These are phyloP conservation scores for Candoia aspera DNA, from an alignment of 2,113 vertebrate species.

Conservation along the genomic window DNA sequence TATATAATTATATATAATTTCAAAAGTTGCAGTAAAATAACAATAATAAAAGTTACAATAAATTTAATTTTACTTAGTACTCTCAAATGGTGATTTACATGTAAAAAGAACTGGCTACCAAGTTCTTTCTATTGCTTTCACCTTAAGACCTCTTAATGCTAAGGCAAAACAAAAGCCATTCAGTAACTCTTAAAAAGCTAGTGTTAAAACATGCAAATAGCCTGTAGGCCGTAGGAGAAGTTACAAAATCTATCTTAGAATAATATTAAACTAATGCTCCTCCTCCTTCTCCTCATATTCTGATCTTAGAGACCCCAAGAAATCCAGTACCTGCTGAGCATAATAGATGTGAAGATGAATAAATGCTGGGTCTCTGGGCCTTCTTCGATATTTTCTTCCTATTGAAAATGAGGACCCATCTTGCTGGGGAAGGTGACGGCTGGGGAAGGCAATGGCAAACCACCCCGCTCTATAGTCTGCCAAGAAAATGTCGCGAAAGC, in stretches of 20 bases:
- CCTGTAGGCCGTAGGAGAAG: background rate
- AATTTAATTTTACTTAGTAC: background rate
- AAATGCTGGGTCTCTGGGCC: too few relatives aligned
- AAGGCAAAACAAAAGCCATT: background rate
- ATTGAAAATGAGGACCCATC: too few relatives aligned
- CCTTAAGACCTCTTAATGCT: background rate
- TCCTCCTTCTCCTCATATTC: too few relatives aligned
- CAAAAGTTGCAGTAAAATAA: background rate
- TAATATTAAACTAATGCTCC: background rate
- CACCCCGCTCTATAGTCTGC: too few relatives aligned
- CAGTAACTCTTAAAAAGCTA: background rate
- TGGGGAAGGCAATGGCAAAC: too few relatives aligned
- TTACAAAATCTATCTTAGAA: background rate
- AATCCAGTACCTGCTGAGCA: background rate
- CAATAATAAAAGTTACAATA: background rate
- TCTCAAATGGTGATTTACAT: background rate
- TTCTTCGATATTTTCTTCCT: too few relatives aligned
- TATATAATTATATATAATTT: background rate
- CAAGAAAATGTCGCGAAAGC: too few relatives aligned
- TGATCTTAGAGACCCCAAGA: background rate
- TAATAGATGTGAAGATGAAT: too few relatives aligned
- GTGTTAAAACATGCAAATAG: background rate
- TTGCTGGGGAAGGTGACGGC: too few relatives aligned
- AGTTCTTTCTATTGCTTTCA: background rate
- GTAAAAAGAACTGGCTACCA: background rate